phyloP scores from a whole-genome alignment of 2,888 invertebrate genomes.

The Argynnis bischoffii region DNA sequence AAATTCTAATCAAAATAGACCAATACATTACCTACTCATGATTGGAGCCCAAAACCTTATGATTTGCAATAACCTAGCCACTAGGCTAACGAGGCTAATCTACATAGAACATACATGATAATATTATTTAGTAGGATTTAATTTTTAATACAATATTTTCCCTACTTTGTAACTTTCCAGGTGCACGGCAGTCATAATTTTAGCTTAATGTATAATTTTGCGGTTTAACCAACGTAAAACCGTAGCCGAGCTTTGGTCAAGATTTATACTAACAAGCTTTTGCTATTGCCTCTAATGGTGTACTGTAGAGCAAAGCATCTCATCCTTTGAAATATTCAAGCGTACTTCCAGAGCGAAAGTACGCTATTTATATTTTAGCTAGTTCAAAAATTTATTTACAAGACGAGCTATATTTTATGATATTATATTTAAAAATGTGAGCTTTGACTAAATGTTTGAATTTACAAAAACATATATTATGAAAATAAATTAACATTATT shows the following conservation, averaged over 20 bases:
- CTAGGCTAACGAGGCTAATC: too few species aligned
- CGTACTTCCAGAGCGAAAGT: neutral
- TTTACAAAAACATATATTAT: neutral
- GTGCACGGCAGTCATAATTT: neutral
- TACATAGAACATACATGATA: too few species aligned
- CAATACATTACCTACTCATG: too few species aligned
- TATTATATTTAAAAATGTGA: neutral
- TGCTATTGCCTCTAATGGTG: slow-evolving; percentile 12
- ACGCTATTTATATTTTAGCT: neutral
- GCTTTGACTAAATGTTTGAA: neutral
- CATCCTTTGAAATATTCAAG: slow-evolving; percentile 11
- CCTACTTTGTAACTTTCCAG: neutral
- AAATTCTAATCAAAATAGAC: too few species aligned
- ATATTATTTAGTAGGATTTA: neutral
- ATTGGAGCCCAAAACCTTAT: too few species aligned
- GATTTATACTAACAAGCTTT: slow-evolving; percentile 19
- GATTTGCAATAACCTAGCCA: too few species aligned
- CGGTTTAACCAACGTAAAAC: slow-evolving; percentile 1
- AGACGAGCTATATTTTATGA: neutral
- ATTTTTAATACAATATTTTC: neutral
- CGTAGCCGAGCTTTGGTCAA: slow-evolving; percentile 6
- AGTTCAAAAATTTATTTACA: neutral
- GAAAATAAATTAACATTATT: too few species aligned
- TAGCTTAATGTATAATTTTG: slow-evolving; percentile 1
- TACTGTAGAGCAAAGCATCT: neutral